Base-by-base conservation (phyloP, 2,888 invertebrate genomes). In the Keiferia lycopersicella region DNA sequence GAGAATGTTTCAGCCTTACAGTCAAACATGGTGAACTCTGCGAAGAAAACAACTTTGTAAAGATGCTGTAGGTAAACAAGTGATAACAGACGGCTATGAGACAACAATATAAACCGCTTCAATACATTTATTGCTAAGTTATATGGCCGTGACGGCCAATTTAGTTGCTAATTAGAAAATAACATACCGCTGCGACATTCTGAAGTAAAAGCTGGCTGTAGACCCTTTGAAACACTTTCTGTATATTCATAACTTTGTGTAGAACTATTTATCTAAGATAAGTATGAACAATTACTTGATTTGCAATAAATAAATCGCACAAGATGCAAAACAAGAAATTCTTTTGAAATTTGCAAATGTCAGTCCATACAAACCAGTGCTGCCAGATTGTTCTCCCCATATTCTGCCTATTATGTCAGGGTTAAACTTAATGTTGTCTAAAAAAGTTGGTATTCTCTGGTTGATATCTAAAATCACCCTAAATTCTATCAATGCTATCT, bases 1-100 rank as follows among this genome's bases (percentile, higher is more conserved):
- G 81, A 57, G 74, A 80, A 66, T 86, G 85, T 69, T 87, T 84
- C 22, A 76, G 68, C n/a, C 87, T 77, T 22, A 80, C 51, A 16
- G 76, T 61, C 57, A 63, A 66, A 62, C 74, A 77, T 67, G 81
- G 74, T 64, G 73, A 38, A 39, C 70, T 64, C 88, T 89, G 70
- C 16, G 18, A 63, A 59, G 11, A 57, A 58, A 30, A 11, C 61
- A 30, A 56, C 14, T 20, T n/a, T 56, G 56, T 56, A 56, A 26
- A n/a, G 50, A 45, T 45, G 34, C 34, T 39, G 38, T 57, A 6
- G 34, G 34, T 34, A 18, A 38, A 26, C 53, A 14, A 51, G 51
- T 12, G 22, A 20, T 53, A 26, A 30, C 18, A 53, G 26, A 8
- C 53, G 53, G 26, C 14, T 30, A 6, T 26, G n/a, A 53, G 53